A percentile compares a stretch with the other conserved stretches of the same genome.
Conservation (phyloP, 2,797 vertebrate genomes). For the Eupleurogrammus muticus region DNA sequence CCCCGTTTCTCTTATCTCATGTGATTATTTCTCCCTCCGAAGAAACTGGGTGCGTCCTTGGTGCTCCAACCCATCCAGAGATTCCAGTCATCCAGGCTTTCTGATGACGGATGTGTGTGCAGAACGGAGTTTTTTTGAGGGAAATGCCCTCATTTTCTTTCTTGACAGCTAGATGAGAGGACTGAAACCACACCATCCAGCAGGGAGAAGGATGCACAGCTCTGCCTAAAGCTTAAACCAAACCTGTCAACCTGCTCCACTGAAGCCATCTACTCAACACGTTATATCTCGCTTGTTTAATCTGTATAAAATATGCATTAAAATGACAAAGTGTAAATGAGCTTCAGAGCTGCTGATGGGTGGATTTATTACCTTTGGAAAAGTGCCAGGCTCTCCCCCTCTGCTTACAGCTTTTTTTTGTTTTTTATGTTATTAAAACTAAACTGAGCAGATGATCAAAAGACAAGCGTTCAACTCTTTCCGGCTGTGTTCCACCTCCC, state of each 20-base stretch:
- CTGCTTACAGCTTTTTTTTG: too few species aligned
- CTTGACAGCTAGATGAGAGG: background rate
- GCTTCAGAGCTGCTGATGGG: constrained; percentile 10
- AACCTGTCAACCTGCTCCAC: background rate
- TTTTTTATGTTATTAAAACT: too few species aligned
- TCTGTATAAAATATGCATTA: constrained; percentile 10
- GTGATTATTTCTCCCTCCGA: too few species aligned
- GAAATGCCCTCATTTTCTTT: background rate
- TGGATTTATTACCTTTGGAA: constrained; percentile 8
- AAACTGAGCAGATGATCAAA: background rate
- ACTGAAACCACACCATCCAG: background rate
- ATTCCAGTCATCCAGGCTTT: constrained; percentile 2
- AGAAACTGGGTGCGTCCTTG: too few species aligned
- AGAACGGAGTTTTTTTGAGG: background rate
- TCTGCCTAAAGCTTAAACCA: background rate
- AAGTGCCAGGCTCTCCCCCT: background rate
- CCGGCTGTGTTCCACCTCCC: background rate
- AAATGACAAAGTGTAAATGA: constrained; percentile 14
- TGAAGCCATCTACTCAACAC: constrained; percentile 3
- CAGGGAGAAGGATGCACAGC: background rate
- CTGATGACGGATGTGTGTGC: background rate
- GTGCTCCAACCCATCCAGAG: background rate
- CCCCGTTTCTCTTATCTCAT: too few species aligned
- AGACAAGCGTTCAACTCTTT: background rate
- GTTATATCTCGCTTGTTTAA: background rate